Percentiles rank a stretch among this genome's conserved stretches.
Evolutionary conservation across 2,888 invertebrate species (phyloP).

Genomic region (Anthrax anthrax): DNA sequence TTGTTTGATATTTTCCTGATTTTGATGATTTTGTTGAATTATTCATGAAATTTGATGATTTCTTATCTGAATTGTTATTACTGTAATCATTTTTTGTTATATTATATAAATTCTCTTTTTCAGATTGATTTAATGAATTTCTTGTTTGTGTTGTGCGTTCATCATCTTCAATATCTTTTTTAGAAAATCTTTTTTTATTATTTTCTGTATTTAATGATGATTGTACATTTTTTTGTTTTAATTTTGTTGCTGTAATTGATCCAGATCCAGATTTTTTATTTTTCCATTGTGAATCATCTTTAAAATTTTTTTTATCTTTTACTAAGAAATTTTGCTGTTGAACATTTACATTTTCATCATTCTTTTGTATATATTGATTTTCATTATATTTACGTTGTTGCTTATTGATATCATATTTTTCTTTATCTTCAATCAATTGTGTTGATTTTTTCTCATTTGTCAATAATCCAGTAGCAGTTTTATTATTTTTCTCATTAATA

Average conservation of each 20-base stretch:
- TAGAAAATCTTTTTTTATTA: neutral
- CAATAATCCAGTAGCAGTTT: too few relatives aligned
- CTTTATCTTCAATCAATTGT: constrained; percentile 3
- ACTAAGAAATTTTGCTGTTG: neutral
- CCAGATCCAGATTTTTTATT: neutral
- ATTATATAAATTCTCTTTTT: neutral
- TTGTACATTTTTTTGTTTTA: neutral
- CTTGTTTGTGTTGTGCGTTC: neutral
- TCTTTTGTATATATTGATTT: neutral
- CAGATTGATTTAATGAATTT: neutral
- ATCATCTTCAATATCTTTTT: neutral
- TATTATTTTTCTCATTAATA: neutral
- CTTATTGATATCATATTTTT: constrained; percentile 5
- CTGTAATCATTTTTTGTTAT: neutral
- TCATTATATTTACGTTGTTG: neutral
- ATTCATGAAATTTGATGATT: neutral
- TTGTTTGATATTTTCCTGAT: neutral
- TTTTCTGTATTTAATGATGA: neutral
- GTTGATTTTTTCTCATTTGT: neutral
- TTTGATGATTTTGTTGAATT: neutral
- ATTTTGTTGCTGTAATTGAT: neutral
- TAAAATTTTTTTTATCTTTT: neutral
- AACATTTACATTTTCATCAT: neutral
- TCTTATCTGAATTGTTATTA: neutral
- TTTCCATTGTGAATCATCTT: neutral